A percentile compares a stretch with the other conserved stretches of the same genome.
Conservation (phyloP, 2,888 invertebrate species). For the Harpalus rufipes region DNA sequence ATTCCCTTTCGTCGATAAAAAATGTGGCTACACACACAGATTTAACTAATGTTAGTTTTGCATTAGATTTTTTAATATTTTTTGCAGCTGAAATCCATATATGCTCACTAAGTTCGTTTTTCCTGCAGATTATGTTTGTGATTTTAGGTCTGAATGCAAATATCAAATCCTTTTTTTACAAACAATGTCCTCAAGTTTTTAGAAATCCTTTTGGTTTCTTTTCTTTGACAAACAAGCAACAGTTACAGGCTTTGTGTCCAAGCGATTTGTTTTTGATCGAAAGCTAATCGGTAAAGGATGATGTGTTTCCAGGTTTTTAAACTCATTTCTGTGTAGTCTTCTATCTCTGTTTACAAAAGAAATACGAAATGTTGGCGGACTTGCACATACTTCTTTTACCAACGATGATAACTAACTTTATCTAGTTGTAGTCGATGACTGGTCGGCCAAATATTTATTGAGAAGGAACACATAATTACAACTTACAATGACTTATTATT, state of each 20-base stretch:
- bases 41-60: no score
- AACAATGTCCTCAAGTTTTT: background rate
- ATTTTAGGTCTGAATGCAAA: constrained; percentile 31
- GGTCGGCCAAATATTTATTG: no score
- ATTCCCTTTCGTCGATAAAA: no score
- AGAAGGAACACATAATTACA: no score
- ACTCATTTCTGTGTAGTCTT: background rate
- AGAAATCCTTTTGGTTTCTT: constrained; percentile 10
- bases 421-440: no score
- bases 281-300: constrained; percentile 19
- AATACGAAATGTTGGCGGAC: no score
- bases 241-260: constrained; percentile 29
- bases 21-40: no score
- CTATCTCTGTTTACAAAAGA: background rate
- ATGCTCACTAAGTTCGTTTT: background rate
- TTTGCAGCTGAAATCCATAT: no score
- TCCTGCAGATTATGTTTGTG: constrained; percentile 18
- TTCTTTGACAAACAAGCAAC: constrained; percentile 27
- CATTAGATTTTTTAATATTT: no score
- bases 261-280: constrained; percentile 37
- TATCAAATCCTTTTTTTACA: constrained; percentile 9
- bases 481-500: no score
- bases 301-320: constrained; percentile 24
- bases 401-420: no score
- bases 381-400: no score